Base-by-base conservation (phyloP, 2,888 invertebrate genomes). In the Phrixothrix hirtus region DNA sequence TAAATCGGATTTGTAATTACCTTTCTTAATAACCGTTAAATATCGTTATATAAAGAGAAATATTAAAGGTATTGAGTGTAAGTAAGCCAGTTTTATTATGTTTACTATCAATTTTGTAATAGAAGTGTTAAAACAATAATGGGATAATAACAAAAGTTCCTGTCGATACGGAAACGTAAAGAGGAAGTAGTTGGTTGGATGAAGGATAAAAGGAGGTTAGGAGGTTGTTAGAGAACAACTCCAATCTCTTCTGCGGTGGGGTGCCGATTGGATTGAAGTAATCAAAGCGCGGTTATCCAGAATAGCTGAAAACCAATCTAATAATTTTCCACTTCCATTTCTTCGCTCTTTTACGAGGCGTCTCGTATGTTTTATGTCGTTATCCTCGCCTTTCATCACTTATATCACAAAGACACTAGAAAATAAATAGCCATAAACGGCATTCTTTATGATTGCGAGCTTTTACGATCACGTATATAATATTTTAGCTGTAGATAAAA, bases 251-350 rank as follows among this genome's bases (percentile, higher is more conserved):
- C 39, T 49, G 44, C 44, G 49, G 45, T 42, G 38, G 49, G 47
- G 57, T 48, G 47, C 47, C 61, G 62, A 65, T 64, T 63, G 62
- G 66, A 63, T 65, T 64, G 64, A 58, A 64, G 65, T 66, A 67
- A 67, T 67, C 66, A 67, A 66, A 66, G 65, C 59, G 58, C 61
- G 65, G 63, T 66, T 67, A 66, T 65, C 65, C 64, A 60, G 64
- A 63, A 66, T 66, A 61, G 59, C 58, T 50, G 60, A 61, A 60
- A 63, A 63, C 61, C 62, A 65, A 67, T 67, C 65, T 66, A 68
- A 66, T 68, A 68, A 68, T 67, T 66, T 65, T 62, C 64, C 64
- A 55, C 60, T 60, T 65, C 60, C 57, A 61, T 60, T 63, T 62
- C 61, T 61, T 49, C 60, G 57, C 61, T 61, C 62, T 62, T 67